A percentile compares a stretch with the other conserved stretches of the same genome.
Evolutionary conservation across 2,888 invertebrate species (phyloP).

Genomic region (Koerneria pararmatus): DNA sequence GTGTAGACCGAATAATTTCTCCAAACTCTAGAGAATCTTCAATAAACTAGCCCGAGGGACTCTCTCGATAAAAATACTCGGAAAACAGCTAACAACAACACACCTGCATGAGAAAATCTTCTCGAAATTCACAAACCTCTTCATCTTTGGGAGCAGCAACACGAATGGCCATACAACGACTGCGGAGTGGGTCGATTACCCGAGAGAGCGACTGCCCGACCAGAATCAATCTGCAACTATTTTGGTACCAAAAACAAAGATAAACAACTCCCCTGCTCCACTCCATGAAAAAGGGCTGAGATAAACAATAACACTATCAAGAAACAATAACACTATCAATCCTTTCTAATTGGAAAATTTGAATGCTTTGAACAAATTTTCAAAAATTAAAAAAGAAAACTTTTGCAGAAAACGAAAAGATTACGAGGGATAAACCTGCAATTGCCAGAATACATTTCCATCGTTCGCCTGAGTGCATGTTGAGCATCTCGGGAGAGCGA

Average conservation of each 20-base stretch:
- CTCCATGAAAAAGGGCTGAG: background rate
- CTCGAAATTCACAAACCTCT: slow-evolving; percentile 68
- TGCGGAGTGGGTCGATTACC: slow-evolving; percentile 92
- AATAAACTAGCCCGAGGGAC: no score
- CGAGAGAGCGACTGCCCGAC: slow-evolving; percentile 89
- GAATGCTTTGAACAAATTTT: no score
- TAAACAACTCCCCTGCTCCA: background rate
- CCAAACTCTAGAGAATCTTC: no score
- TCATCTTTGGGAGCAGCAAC: slow-evolving; percentile 80
- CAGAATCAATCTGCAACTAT: slow-evolving; percentile 75
- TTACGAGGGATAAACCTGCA: no score
- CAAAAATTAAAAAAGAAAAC: no score
- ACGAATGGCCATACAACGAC: slow-evolving; percentile 85
- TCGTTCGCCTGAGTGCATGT: slow-evolving; percentile 91
- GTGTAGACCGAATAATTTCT: no score
- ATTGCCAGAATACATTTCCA: slow-evolving; percentile 97
- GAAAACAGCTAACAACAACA: no score
- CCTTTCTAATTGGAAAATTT: no score
- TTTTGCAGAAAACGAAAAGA: slow-evolving; percentile 21
- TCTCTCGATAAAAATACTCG: no score
- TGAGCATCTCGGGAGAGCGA: slow-evolving; percentile 93
- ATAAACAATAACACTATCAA: background rate
- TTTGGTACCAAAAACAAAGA: slow-evolving; percentile 10
- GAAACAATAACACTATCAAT: background rate
- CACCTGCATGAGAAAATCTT: no score